Evolutionary conservation across 2,113 vertebrate genomes (phyloP).

Genomic region (Rhinichthys klamathensis): DNA sequence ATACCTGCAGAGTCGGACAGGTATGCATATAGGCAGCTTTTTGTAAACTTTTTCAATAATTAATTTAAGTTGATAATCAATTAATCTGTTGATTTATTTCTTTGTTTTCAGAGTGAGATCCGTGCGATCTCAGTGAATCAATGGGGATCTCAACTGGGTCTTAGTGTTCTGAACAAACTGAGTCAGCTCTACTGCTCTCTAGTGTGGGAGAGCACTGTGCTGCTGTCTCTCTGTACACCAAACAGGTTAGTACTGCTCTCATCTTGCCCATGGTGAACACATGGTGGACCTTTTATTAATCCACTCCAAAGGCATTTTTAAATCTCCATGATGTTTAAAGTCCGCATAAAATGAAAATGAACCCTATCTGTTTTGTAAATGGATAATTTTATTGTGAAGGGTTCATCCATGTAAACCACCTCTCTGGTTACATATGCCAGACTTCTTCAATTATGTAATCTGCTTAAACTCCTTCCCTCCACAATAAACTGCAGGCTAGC

Average conservation of each 20-base stretch:
- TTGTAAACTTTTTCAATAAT: neutral
- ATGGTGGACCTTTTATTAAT: neutral
- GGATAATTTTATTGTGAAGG: neutral
- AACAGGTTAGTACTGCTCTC: slow-evolving; percentile 82
- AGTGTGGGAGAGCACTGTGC: slow-evolving; percentile 95
- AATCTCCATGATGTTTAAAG: neutral
- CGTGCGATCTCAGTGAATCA: slow-evolving; percentile 95
- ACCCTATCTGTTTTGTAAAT: neutral
- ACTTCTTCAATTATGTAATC: too few relatives aligned
- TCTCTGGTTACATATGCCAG: too few relatives aligned
- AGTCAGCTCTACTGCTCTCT: slow-evolving; percentile 95
- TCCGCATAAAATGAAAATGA: too few relatives aligned
- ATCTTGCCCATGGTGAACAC: neutral
- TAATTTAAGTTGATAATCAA: neutral
- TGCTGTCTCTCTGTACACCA: slow-evolving; percentile 93
- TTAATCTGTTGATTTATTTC: neutral
- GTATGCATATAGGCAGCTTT: slow-evolving; percentile 66
- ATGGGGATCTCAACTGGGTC: slow-evolving; percentile 92
- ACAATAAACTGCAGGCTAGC: too few relatives aligned
- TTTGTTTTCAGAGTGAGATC: slow-evolving; percentile 86
- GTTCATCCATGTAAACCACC: too few relatives aligned
- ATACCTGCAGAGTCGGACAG: slow-evolving; percentile 94
- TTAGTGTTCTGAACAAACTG: slow-evolving; percentile 90
- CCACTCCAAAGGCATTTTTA: neutral
- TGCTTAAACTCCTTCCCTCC: too few relatives aligned